Evolutionary conservation across 2,888 invertebrate species (phyloP).

Genomic region (Torymus texanus): DNA sequence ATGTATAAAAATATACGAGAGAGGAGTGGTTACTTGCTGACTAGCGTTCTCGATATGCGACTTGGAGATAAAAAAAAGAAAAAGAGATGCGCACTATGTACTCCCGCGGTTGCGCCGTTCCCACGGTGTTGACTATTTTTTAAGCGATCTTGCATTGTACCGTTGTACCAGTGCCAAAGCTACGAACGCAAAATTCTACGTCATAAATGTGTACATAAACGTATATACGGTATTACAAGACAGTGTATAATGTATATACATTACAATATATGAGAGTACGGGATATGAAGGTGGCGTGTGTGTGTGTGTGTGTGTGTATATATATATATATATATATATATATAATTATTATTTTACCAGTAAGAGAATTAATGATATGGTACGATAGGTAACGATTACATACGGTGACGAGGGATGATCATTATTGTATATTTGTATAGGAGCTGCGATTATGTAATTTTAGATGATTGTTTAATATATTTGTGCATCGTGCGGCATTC

Average conservation of each 20-base stretch:
- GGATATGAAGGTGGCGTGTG: constrained; percentile 31
- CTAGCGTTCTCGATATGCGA: constrained; percentile 21
- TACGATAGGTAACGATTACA: constrained; percentile 43
- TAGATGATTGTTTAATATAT: constrained; percentile 68
- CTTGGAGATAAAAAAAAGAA: constrained; percentile 8
- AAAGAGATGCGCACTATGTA: constrained; percentile 5
- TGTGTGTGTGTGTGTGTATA: too few species aligned
- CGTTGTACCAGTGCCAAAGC: constrained; percentile 63
- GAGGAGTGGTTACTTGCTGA: constrained; percentile 22
- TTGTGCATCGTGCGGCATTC: constrained; percentile 63
- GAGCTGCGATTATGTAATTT: constrained; percentile 67
- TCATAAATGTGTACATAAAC: constrained; percentile 69
- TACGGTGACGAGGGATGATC: constrained; percentile 58
- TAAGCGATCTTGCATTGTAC: constrained; percentile 55
- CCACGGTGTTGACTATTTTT: constrained; percentile 51
- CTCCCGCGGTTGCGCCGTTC: constrained; percentile 31
- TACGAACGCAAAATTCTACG: constrained; percentile 60
- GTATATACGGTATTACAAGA: constrained; percentile 54
- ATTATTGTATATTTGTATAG: constrained; percentile 70
- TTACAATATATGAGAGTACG: constrained; percentile 44
- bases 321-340: neutral
- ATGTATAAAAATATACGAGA: too few species aligned
- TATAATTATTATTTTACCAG: constrained; percentile 48
- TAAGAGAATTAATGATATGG: constrained; percentile 49
- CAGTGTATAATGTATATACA: constrained; percentile 53